Base-by-base conservation (phyloP, 1,140 invertebrate species). In the Drosophila ogumai region DNA sequence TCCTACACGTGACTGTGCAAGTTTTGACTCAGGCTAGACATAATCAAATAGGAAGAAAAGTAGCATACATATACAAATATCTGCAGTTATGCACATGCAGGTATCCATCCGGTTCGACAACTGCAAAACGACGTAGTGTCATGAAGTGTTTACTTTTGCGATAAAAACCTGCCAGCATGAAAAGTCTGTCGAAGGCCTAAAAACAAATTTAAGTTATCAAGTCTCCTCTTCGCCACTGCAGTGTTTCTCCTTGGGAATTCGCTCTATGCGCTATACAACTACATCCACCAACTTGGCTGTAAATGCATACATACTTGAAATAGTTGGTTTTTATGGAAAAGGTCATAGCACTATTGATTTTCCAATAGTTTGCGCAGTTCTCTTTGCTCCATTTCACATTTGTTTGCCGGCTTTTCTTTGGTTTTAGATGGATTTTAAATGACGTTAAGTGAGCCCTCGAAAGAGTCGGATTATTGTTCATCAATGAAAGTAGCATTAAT, bases 311-410 rank as follows among this genome's bases (percentile, higher is more conserved):
- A 50, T 44, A 49, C 52, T 54, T 54, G 52, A 54, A 54, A 38
- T 54, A 54, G 52, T 38, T 54, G 17, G 17, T 43, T 19, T 54
- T 54, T 34, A 22, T 32, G 19, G 25, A 58, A 79, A 61, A 84
- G 81, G 81, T 73, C 67, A 84, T 63, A 85, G 81, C 81, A 84
- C 81, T 84, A 84, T 84, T 81, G 81, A 84, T 84, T 84, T 84
- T 84, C 31, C 25, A 34, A 73, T 61, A 72, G 55, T 40, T 57
- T 44, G 52, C 52, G 52, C 52, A 38, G 52, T 72, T 28, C 25
- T 28, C 25, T 28, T 28, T 41, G 49, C 38, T 54, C 54, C 38
- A 32, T 52, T 71, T 34, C 43, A 41, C 49, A 31, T 12, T 47
- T 68, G 13, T 10, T 65, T 64, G 38, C 9, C 19, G 46, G 32